phyloP scores from a whole-genome alignment of 2,797 vertebrate species.

The Lycodopsis pacificus region DNA sequence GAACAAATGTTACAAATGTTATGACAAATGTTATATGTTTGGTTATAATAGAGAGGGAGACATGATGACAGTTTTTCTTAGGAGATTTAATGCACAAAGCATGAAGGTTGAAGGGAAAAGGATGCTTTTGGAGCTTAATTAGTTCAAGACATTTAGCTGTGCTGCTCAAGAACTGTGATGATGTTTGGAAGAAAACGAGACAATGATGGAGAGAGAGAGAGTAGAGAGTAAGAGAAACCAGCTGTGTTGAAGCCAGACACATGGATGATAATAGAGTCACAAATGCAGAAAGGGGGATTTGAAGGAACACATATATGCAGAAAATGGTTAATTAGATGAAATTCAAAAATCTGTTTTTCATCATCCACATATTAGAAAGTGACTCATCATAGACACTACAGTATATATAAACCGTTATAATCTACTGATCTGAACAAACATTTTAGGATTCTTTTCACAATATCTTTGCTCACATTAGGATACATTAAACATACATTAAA shows the following conservation, averaged over 20 bases:
- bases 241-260: constrained; percentile 22
- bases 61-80: background rate
- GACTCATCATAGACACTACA: background rate
- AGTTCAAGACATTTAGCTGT: constrained; percentile 36
- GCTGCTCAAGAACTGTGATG: constrained; percentile 21
- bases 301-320: background rate
- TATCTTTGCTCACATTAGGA: background rate
- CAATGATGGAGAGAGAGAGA: constrained; percentile 10
- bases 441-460: background rate
- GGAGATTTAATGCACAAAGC: background rate
- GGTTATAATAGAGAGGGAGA: background rate
- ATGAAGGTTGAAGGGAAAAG: constrained; percentile 1
- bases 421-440: background rate
- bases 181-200: constrained; percentile 16
- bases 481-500: background rate
- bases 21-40: constrained; percentile 26
- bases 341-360: background rate
- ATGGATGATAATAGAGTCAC: constrained; percentile 15
- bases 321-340: background rate
- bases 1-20: constrained; percentile 22
- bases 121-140: constrained; percentile 18
- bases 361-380: background rate
- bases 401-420: background rate
- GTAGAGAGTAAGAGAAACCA: constrained; percentile 29
- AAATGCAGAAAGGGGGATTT: background rate